Evolutionary conservation across 2,113 vertebrate species (phyloP).

Genomic region (Chiloscyllium plagiosum): DNA sequence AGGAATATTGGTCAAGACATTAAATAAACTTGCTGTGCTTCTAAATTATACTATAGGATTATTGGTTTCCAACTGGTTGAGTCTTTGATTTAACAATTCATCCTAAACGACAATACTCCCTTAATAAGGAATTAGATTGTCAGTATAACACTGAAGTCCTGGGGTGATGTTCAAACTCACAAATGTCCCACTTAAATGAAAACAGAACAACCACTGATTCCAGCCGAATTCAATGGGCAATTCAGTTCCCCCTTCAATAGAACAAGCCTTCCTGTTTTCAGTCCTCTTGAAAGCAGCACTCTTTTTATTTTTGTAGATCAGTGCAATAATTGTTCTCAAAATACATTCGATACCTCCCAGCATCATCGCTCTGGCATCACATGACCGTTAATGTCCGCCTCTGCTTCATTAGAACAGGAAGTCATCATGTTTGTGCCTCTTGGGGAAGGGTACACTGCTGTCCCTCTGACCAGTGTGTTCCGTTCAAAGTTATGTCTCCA

Average conservation of each 20-base stretch:
- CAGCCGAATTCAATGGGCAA: background rate
- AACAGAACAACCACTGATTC: background rate
- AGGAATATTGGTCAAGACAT: background rate
- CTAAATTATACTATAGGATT: background rate
- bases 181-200: background rate
- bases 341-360: background rate
- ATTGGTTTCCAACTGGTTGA: background rate
- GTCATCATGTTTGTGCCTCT: constrained; percentile 57
- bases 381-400: constrained; percentile 74
- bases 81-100: background rate
- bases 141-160: background rate
- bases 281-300: background rate
- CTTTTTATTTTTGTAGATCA: background rate
- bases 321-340: background rate
- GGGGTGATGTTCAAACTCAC: background rate
- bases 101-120: background rate
- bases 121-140: background rate
- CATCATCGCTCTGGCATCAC: constrained; percentile 66
- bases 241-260: background rate
- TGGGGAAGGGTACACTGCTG: constrained; percentile 62
- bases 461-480: constrained; percentile 57
- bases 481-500: constrained; percentile 55
- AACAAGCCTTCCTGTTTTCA: background rate
- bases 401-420: constrained; percentile 56
- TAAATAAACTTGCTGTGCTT: background rate